Base-by-base conservation (phyloP, 2,797 vertebrate genomes). In the Phylloscopus collybita region DNA sequence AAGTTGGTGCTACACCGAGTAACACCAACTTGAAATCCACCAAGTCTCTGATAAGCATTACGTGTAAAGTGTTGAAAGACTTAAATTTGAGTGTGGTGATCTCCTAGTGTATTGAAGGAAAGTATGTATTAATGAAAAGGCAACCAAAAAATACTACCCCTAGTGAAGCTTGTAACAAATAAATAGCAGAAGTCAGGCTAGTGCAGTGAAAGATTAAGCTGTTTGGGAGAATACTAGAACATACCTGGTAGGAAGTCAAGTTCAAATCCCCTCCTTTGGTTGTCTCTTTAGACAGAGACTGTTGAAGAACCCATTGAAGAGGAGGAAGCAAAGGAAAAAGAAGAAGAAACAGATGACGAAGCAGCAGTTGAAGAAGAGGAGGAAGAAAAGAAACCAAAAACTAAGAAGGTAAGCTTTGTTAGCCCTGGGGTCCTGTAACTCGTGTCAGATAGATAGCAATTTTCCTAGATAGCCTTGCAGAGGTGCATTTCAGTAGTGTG, bases 381-480 rank as follows among this genome's bases (percentile, higher is more conserved):
- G 9, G 99, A 99, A 86, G 99, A 99, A 40, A 99, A 99, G 98
- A 99, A 99, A 84, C 99, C 99, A 3, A 99, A 99, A 97, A 99
- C 99, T 11, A 99, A 99, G 96, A 99, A 99, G 98, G 99, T 98
- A 80, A 75, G 78, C 20, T 45, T 49, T 62, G 12, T 61, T 54
- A 42, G 18, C 49, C 32, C 18, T 75, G 2, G 7, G 5, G 4
- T 36, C 29, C 27, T 79, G 11, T 47, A 61, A 32, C 7, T 61
- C 1, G 0, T 3, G 18, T 56, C 29, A 38, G 13, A 5, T 36
- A 34, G 13, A 25, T 16, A 25, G 27, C 8, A 18, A 0, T 32
- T 78, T 66, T 45, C 7, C 5, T 29, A 30, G 8, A 21, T 36
- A 18, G 12, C 12, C 9, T 42, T 91, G 29, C 16, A 83, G 65